Percentiles rank a stretch among this genome's conserved stretches.
Evolutionary conservation across 2,113 vertebrate species (phyloP).

Genomic region (Cebidichthys violaceus): DNA sequence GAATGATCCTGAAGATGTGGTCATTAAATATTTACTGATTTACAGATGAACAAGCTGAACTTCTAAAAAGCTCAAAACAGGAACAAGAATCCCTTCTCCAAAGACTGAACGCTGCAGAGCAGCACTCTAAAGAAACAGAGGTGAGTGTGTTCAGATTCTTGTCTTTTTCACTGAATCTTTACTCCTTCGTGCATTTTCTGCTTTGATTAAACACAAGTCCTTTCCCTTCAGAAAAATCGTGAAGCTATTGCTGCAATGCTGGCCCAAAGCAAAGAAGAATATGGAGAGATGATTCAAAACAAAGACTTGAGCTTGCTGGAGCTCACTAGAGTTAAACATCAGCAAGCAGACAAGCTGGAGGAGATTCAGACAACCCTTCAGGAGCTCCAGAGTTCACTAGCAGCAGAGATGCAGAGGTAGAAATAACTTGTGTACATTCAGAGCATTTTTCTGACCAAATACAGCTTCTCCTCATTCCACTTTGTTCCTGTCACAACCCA

Average conservation of each 20-base stretch:
- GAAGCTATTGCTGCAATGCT: constrained; percentile 81
- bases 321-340: constrained; percentile 78
- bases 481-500: constrained; percentile 28
- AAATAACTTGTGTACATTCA: not conserved
- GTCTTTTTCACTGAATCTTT: not conserved
- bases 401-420: constrained; percentile 86
- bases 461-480: not conserved
- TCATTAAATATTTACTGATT: constrained; percentile 34
- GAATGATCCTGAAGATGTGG: not conserved
- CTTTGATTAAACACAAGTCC: constrained; percentile 38
- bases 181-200: not conserved
- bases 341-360: constrained; percentile 80
- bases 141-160: constrained; percentile 70
- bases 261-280: constrained; percentile 78
- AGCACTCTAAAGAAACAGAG: constrained; percentile 82
- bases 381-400: constrained; percentile 82
- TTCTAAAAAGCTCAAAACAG: constrained; percentile 81
- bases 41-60: constrained; percentile 84
- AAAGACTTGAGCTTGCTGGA: constrained; percentile 86
- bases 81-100: constrained; percentile 81
- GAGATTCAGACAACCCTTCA: constrained; percentile 78
- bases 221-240: constrained; percentile 72
- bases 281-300: constrained; percentile 81
- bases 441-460: not conserved
- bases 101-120: constrained; percentile 83